Evolutionary conservation across 2,113 vertebrate genomes (phyloP).

Genomic region (Desmodus rotundus): DNA sequence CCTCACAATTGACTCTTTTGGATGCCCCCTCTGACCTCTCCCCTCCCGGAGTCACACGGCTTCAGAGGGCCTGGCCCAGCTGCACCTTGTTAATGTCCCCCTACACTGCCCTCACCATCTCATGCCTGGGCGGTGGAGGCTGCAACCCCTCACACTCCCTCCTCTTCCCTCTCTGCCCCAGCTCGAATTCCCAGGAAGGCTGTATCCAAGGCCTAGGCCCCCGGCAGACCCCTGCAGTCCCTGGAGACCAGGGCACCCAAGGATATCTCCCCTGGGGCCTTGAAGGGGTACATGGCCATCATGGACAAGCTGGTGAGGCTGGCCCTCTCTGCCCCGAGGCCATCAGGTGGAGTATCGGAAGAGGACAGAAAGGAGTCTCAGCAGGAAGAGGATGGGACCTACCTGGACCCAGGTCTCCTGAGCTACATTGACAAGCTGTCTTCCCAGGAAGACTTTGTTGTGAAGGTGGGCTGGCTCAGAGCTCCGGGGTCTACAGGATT

Average conservation of each 20-base stretch:
- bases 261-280: conserved; percentile 40
- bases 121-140: rapidly evolving
- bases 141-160: neutral
- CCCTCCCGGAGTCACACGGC: neutral
- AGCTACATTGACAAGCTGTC: conserved; percentile 73
- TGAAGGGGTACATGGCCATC: conserved; percentile 59
- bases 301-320: conserved; percentile 42
- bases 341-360: neutral
- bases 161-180: neutral
- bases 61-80: neutral
- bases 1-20: neutral
- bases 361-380: neutral
- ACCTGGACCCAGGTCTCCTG: neutral
- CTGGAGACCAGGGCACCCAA: neutral
- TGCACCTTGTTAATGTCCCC: neutral
- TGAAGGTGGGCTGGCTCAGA: conserved; percentile 43
- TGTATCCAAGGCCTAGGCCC: neutral
- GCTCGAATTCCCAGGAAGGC: neutral
- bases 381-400: neutral
- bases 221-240: neutral
- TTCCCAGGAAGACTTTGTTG: conserved; percentile 56
- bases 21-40: too few relatives aligned
- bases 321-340: neutral
- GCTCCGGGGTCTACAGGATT: neutral
- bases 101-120: neutral